Conservation (phyloP, 2,888 invertebrate species). For the Drosophila kuntzei region DNA sequence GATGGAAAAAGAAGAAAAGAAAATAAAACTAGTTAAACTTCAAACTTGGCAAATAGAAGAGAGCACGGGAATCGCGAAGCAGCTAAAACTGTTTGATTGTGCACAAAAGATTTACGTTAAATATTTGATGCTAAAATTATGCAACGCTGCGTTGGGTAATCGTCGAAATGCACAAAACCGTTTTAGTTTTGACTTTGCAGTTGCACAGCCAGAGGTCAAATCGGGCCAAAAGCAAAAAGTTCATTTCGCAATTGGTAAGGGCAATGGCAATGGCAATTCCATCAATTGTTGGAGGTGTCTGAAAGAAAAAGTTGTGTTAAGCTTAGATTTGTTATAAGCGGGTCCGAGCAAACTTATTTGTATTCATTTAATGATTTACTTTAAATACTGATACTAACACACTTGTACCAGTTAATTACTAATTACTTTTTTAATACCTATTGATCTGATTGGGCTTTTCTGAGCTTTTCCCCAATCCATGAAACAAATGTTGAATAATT, state of each 20-base stretch:
- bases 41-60: constrained; percentile 34
- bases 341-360: not conserved
- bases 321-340: not conserved
- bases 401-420: no score
- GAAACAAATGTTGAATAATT: no score
- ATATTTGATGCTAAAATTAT: constrained; percentile 80
- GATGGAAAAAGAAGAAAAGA: constrained; percentile 17
- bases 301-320: not conserved
- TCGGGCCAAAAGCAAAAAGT: constrained; percentile 16
- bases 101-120: constrained; percentile 78
- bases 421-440: no score
- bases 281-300: constrained; percentile 7
- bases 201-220: constrained; percentile 33
- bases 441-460: no score
- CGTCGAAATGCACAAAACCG: constrained; percentile 69
- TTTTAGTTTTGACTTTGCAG: constrained; percentile 50
- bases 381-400: no score
- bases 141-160: constrained; percentile 78
- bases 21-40: constrained; percentile 39
- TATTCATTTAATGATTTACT: not conserved
- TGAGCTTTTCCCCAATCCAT: no score
- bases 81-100: constrained; percentile 70
- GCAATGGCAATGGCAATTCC: constrained; percentile 17
- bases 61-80: constrained; percentile 31
- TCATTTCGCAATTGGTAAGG: not conserved